Base-by-base conservation (phyloP, 1,140 invertebrate species). In the Bombus balteatus region DNA sequence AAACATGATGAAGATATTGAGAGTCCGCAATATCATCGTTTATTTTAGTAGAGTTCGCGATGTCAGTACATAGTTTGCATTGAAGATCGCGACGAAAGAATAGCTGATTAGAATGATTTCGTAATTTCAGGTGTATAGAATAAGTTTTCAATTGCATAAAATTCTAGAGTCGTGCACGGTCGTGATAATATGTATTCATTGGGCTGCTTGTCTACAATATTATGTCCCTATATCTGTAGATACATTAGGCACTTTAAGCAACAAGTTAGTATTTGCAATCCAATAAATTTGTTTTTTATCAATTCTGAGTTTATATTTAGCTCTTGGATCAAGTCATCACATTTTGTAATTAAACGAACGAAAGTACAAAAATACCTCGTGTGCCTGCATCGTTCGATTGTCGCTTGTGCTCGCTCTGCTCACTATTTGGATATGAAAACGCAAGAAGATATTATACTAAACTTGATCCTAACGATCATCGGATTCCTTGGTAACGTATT, bases 401-500 rank as follows among this genome's bases (percentile, higher is more conserved):
- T 91, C 62, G 91, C 94, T 0, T 80, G 94, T 12, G 88, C 90
- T 12, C 90, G 89, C 62, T 93, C 94, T 1, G 77, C 88, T 18
- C 94, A 95, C 78, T 93, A 89, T 87, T 88, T 94, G 9, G 41
- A 83, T 13, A 85, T 93, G 3, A 83, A 82, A 25, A 89, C 93
- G 3, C 70, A 82, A 10, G 94, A 95, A 75, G 94, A 95, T 79
- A 92, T 95, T 25, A 71, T 93, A 70, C 66, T 94, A 8, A 94
- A 95, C 88, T 22, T 94, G 12, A 41, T 93, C 41, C 78, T 94
- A 12, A 89, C 93, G 0, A 25, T 95, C 0, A 28, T 93, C 0
- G 94, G 94, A 28, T 92, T 92, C 80, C 75, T 94, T 10, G 93
- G 90, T 66, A 92, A 92, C n/a, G 90, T 94, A 80, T 95, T 92